Evolutionary conservation across 2,797 vertebrate species (phyloP), one percentile per base, ranked within the genome.

Genomic region (Chromis chromis): DNA sequence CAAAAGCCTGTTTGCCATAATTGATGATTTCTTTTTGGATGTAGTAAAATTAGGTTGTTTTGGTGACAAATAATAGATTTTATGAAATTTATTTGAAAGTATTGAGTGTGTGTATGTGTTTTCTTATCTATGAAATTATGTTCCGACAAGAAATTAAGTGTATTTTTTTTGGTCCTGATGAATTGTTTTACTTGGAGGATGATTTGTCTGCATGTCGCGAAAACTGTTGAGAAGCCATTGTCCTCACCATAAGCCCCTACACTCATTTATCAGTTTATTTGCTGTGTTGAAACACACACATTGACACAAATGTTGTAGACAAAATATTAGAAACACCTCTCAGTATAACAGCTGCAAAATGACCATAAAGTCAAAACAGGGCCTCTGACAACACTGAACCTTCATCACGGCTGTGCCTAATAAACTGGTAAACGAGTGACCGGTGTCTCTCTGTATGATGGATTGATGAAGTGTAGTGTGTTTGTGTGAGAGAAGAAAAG

Each of bases 1-100:
- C n/a, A 53, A 62, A 76, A 83, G 84, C 74, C 86, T 67, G 12
- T 79, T 78, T 78, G 83, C 76, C 77, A 86, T 82, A 57, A 79
- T 57, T 52, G 21, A 81, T 21, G 56, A 36, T 67, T 68, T 60
- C 49, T 33, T 62, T 68, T 46, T 36, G 31, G 6, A 57, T 58
- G 22, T 55, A 52, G 55, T 73, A 6, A 28, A 64, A 79, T 40
- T 22, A 42, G 4, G 16, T 42, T 54, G 7, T 64, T 71, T 73
- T 82, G 39, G 58, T 81, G 63, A 74, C 10, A 70, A 24, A 60
- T 46, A 2, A 44, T 19, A 28, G 1, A 27, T 74, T 66, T 48
- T 59, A 64, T 69, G 8, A 59, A 5, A 36, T 63, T 33, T 66
- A 53, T 79, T 62, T 79, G 17, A 66, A 76, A 49, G 0, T 19